Evolutionary conservation across 2,888 invertebrate species (phyloP), one percentile per base, ranked within the genome.

Genomic region (Acrocera orbiculus): DNA sequence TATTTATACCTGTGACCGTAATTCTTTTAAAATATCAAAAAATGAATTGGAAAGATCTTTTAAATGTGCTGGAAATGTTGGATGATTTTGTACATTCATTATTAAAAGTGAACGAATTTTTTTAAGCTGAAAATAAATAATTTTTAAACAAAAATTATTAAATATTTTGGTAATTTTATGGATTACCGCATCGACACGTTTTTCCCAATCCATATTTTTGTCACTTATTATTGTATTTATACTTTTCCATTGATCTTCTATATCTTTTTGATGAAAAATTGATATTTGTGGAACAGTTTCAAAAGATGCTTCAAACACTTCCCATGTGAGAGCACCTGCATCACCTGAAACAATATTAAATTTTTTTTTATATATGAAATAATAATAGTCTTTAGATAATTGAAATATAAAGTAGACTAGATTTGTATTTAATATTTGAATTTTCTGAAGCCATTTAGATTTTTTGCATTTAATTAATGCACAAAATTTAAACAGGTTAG

Each of bases 161-260:
- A 23, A 17, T 16, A 7, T 19, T 19, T 31, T 23, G 4, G 11
- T 22, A 30, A 24, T 16, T 27, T 27, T 15, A 15, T 24, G 3
- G 36, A 40, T 43, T 32, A 90, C 85, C 43, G 82, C 77, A 37
- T 93, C 92, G n/a, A 82, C 74, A 37, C 95, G 65, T 56, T 86
- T 87, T 62, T 87, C 90, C 95, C 96, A 96, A 53, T 90, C 89
- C 47, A 79, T 77, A 46, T 68, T 75, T 27, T 79, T 65, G 61
- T 93, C 86, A 3, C 77, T 73, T 34, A 95, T 69, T 25, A 71
- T 66, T 4, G 75, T 76, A 46, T 75, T 70, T 32, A 86, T 73
- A 46, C 70, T 71, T 22, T 74, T 72, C 55, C 89, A 70, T 37
- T 77, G 68, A 43, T 89, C 87, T 47, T 80, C 79, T 28, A 93